These are phyloP conservation scores for Sebastes schlegelii DNA, from an alignment of 2,113 vertebrate genomes.

Conservation along the genomic window DNA sequence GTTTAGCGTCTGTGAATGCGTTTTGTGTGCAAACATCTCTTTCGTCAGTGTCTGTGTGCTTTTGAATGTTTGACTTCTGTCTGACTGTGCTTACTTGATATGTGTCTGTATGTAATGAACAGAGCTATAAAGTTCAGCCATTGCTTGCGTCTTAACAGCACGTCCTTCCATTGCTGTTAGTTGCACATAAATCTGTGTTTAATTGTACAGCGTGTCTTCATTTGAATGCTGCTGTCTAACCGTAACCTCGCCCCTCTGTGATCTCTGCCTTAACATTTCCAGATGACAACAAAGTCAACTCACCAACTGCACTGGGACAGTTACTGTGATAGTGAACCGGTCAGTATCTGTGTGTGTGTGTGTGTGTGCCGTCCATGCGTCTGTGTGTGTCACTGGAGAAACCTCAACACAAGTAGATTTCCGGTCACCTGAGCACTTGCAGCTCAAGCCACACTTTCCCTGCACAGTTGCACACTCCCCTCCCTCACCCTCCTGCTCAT, in stretches of 20 bases:
- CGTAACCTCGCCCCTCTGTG: slow-evolving; percentile 74
- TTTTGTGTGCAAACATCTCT: not conserved
- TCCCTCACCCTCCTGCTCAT: slow-evolving; percentile 10
- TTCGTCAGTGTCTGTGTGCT: slow-evolving; percentile 4
- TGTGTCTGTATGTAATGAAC: slow-evolving; percentile 5
- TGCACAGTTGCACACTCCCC: slow-evolving; percentile 24
- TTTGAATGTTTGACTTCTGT: slow-evolving; percentile 3
- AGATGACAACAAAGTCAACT: slow-evolving; percentile 96
- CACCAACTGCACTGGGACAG: slow-evolving; percentile 94
- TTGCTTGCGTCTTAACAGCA: slow-evolving; percentile 58
- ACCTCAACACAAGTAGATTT: slow-evolving; percentile 16
- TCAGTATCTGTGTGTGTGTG: slow-evolving; percentile 86
- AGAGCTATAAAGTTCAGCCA: not conserved
- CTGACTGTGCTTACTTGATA: slow-evolving; percentile 3
- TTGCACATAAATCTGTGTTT: slow-evolving; percentile 22
- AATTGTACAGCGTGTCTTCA: slow-evolving; percentile 24
- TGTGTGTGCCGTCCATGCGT: slow-evolving; percentile 32
- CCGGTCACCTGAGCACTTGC: slow-evolving; percentile 29
- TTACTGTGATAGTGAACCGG: slow-evolving; percentile 96
- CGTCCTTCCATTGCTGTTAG: slow-evolving; percentile 32
- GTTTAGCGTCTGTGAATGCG: slow-evolving; percentile 4
- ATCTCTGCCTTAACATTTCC: slow-evolving; percentile 91
- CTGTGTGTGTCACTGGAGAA: slow-evolving; percentile 23
- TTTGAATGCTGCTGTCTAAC: slow-evolving; percentile 82
- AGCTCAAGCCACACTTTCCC: slow-evolving; percentile 24